phyloP scores from a whole-genome alignment of 2,797 vertebrate species.

The Bothrops alternatus region DNA sequence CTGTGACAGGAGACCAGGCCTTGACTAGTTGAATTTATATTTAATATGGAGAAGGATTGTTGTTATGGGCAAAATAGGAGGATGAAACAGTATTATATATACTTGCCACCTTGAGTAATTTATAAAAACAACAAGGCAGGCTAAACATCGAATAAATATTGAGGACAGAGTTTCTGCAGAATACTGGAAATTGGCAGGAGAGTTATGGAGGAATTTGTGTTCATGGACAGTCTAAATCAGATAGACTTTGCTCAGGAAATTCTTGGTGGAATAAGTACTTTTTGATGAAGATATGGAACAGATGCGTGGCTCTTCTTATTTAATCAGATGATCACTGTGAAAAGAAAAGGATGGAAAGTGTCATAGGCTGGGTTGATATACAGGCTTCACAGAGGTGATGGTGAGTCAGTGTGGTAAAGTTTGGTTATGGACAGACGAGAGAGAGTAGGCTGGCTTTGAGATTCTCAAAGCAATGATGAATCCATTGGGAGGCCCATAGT shows the following conservation, averaged over 20 bases:
- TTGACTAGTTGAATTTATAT: background rate
- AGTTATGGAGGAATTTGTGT: background rate
- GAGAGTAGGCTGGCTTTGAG: background rate
- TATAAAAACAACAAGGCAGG: background rate
- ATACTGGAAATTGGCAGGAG: background rate
- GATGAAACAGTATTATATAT: background rate
- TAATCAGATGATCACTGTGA: background rate
- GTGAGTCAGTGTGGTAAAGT: background rate
- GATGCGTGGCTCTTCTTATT: background rate
- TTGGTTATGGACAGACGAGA: background rate
- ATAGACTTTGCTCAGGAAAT: background rate
- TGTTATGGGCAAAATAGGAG: background rate
- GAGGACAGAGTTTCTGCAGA: background rate
- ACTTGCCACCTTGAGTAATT: background rate
- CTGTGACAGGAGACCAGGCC: background rate
- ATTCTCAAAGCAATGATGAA: background rate
- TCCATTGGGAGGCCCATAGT: background rate
- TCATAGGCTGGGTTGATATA: background rate
- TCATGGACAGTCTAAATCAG: background rate
- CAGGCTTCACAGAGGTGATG: background rate
- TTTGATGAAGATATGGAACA: background rate
- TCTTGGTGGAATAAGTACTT: background rate
- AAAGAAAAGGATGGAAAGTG: background rate
- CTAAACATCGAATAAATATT: background rate
- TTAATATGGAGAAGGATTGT: background rate